Base-by-base conservation (phyloP, 1,140 invertebrate genomes). In the Amyelois transitella region DNA sequence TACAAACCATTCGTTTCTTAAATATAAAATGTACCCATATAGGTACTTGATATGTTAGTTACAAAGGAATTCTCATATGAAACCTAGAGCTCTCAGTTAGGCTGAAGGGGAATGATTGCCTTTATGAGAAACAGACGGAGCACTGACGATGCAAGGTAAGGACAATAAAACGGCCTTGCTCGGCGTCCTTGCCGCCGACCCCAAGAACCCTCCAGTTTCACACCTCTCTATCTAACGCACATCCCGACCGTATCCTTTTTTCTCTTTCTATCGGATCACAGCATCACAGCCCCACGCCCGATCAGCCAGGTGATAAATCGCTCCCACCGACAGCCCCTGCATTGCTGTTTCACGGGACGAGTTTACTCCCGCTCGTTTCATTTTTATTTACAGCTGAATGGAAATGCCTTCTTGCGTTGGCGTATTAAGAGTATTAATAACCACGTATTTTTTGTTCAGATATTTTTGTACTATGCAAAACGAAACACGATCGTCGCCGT, bases 301-400 rank as follows among this genome's bases (percentile, higher is more conserved):
- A 73, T 77, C 59, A 52, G 63, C 66, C 53, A 53, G 60, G 68
- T 81, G 75, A 85, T 83, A 85, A 81, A 85, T 83, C 66, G 72
- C 67, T 70, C 66, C 58, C 47, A 61, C 67, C 65, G 75, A 78
- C 73, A 75, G 81, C 77, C 72, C 76, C 71, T 62, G 66, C 74
- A 70, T 74, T 63, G 59, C 64, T 65, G 61, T 72, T 72, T 38
- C 60, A 68, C 70, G 53, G 54, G 72, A 77, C 75, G 65, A 67
- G 80, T 81, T 79, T 77, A 62, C 69, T 64, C 62, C 62, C 60
- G 53, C 62, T 72, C 58, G 64, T 72, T 69, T 66, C 63, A 75
- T 76, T 78, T 83, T 80, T 77, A 77, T 77, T 74, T 68, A 72
- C 70, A 70, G 65, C 60, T 78, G 68, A 83, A 79, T 77, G 66